Conservation (phyloP, 2,888 invertebrate genomes). For the Caenorhabditis afra region DNA sequence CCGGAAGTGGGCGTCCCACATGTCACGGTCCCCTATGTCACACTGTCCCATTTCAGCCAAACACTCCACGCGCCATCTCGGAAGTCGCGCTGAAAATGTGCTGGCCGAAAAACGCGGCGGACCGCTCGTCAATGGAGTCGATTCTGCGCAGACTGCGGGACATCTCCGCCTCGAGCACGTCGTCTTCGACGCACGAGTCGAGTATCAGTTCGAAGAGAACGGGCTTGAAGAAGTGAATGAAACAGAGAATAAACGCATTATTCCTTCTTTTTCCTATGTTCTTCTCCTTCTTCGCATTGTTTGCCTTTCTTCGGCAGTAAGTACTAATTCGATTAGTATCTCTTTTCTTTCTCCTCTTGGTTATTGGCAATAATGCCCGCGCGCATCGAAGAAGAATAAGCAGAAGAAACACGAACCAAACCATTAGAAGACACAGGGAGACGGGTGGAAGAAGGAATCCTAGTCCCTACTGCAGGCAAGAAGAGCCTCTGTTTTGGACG, state of each 20-base stretch:
- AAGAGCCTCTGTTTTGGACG: too few species aligned
- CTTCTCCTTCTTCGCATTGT: too few species aligned
- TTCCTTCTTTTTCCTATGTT: constrained; percentile 26
- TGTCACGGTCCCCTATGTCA: too few species aligned
- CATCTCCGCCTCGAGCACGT: constrained; percentile 17
- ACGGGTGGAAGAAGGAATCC: background rate
- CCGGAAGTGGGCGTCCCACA: constrained; percentile 63
- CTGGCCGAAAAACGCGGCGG: constrained; percentile 42
- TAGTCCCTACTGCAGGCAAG: background rate
- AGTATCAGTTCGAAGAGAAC: constrained; percentile 19
- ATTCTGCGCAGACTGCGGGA: constrained; percentile 37
- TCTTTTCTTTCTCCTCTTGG: constrained; percentile 1
- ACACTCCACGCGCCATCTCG: constrained; percentile 43
- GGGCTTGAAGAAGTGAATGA: constrained; percentile 1
- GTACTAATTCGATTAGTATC: constrained; percentile 51
- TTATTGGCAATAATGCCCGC: constrained; percentile 21
- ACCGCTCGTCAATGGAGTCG: constrained; percentile 51
- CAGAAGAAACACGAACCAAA: background rate
- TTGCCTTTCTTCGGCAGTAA: constrained; percentile 35
- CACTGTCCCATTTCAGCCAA: constrained; percentile 10
- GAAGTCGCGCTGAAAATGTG: constrained; percentile 57
- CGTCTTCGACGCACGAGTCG: constrained; percentile 6
- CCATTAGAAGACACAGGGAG: constrained; percentile 2
- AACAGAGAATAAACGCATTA: constrained; percentile 3
- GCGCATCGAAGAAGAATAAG: too few species aligned